Evolutionary conservation across 2,888 invertebrate species (phyloP), one percentile per base, ranked within the genome.

Genomic region (Eupithecia centaureata): DNA sequence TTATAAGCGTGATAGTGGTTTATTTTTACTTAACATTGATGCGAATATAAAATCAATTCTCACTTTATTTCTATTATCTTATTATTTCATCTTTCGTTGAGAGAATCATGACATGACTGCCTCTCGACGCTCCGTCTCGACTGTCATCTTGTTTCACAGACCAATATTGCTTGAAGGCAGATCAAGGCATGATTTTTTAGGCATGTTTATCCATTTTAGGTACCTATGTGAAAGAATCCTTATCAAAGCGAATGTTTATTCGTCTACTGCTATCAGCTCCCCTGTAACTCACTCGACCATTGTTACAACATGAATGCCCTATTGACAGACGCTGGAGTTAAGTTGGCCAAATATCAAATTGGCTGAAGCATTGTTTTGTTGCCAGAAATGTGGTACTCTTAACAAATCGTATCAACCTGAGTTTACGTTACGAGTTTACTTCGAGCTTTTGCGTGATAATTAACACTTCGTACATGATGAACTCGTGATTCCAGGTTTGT

Each of bases 311-410:
- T 75, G 79, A 78, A 82, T 78, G 76, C 76, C 78, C 70, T 85
- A 82, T 85, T 85, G 84, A 85, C 83, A 80, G 77, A 84, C 82
- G 79, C 82, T 82, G 79, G 78, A 86, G 84, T 86, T 86, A 84
- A 82, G 81, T 81, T 82, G 73, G 70, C 81, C 82, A 88, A 88
- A 88, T 87, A 87, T 87, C 86, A 87, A 86, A 87, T 86, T 86
- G 82, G 81, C 81, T 76, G 18, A 58, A 67, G 76, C 73, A 81
- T 81, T 82, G 81, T 83, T 80, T 80, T 72, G 70, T 71, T 47
- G 18, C 47, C 47, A 22, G 47, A 42, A 42, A 22, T 10, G n/a
- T 10, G 18, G 42, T 12, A 22, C 3, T 22, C 47, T 47, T 12
- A 47, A 47, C 47, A 47, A 47, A 47, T 12, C 47, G 18, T 22